Evolutionary conservation across 2,888 invertebrate genomes (phyloP), one percentile per base, ranked within the genome.

Genomic region (Selenia dentaria): DNA sequence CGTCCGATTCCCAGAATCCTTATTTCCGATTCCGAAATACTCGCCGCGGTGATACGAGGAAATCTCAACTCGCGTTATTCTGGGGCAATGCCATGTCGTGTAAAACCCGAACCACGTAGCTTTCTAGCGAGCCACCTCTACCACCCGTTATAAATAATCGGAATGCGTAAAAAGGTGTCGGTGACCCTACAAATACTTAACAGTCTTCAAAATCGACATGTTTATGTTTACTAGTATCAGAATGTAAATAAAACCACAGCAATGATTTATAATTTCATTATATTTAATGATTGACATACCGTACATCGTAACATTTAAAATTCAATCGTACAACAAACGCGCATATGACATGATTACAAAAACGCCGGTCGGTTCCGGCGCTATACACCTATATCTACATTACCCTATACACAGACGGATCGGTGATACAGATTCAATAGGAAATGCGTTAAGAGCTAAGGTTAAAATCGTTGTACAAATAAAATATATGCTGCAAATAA

Each of bases 21-120:
- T 81, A 82, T 87, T 85, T 88, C 88, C 87, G 88, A 88, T 86
- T 85, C 86, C 85, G 83, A 88, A 88, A 86, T 82, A 86, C 83
- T 69, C 79, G 74, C 66, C 72, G 74, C 76, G 59, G 66, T 78
- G 70, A 72, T 88, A 88, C 88, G 74, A 75, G 81, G 87, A 88
- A 87, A 78, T 83, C 76, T 79, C 75, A 63, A 64, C 78, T 67
- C 67, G 78, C 72, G 82, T 83, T 86, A 86, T 87, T 86, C 84
- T 82, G 86, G 83, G 84, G 79, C 83, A 79, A 75, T 78, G 83
- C 76, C 74, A 76, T 78, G 83, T 75, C 74, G 79, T 69, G 83
- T 85, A 74, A 80, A 80, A 83, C 79, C 66, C 83, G 78, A 83
- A 82, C 78, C 84, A 82, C 81, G 83, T 81, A 71, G 71, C 79